phyloP scores from a whole-genome alignment of 2,797 vertebrate species.

The Geotrypetes seraphini region DNA sequence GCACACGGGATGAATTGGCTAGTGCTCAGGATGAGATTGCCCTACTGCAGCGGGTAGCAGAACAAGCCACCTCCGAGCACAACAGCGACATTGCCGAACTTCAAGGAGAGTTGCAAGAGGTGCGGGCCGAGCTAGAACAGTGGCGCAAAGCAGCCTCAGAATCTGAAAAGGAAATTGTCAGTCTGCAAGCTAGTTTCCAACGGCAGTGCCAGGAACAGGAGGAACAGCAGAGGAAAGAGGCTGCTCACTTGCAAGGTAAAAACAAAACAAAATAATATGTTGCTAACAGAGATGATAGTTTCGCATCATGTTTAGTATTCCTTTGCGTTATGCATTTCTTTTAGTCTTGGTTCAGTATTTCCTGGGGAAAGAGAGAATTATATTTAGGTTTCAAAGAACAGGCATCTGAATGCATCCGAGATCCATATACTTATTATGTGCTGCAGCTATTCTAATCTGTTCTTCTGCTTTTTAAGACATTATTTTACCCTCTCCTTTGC shows the following conservation, averaged over 20 bases:
- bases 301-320: too few relatives aligned
- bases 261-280: too few relatives aligned
- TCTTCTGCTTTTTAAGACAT: too few relatives aligned
- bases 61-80: slow-evolving; percentile 66
- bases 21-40: slow-evolving; percentile 85
- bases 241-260: slow-evolving; percentile 69
- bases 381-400: too few relatives aligned
- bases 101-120: slow-evolving; percentile 68
- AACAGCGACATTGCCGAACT: slow-evolving; percentile 72
- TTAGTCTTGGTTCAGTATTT: too few relatives aligned
- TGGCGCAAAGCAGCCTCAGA: slow-evolving; percentile 73
- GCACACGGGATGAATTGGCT: slow-evolving; percentile 73
- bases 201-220: slow-evolving; percentile 65
- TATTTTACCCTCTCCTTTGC: too few relatives aligned
- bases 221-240: slow-evolving; percentile 60
- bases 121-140: slow-evolving; percentile 73
- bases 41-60: slow-evolving; percentile 75
- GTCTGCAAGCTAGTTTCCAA: slow-evolving; percentile 73
- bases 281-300: too few relatives aligned
- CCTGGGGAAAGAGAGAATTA: too few relatives aligned
- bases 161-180: slow-evolving; percentile 77
- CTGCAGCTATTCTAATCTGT: too few relatives aligned
- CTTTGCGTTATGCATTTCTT: too few relatives aligned
- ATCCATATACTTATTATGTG: too few relatives aligned
- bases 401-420: too few relatives aligned